phyloP scores from a whole-genome alignment of 2,113 vertebrate species.

The Abramis brama region DNA sequence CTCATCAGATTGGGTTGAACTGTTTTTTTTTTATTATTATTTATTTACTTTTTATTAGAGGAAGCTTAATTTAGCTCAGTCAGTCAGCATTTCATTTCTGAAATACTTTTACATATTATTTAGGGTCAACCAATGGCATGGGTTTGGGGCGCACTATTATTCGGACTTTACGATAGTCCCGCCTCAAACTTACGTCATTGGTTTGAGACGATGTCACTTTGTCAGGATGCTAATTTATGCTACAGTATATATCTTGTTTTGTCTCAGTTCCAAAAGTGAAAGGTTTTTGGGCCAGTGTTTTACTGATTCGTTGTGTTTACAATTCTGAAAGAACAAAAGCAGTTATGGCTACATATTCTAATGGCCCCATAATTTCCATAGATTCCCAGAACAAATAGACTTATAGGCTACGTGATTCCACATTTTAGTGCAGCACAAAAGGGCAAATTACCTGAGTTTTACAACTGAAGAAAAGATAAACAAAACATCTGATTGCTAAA shows the following conservation, averaged over 20 bases:
- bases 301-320: not conserved
- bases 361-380: not conserved
- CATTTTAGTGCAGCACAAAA: constrained; percentile 24
- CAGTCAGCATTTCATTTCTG: not conserved
- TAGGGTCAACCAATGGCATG: too few relatives aligned
- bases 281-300: not conserved
- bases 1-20: too few relatives aligned
- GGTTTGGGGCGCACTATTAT: not conserved
- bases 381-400: constrained; percentile 4
- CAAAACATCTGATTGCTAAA: constrained; percentile 35
- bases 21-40: too few relatives aligned
- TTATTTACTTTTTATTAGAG: not conserved
- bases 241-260: not conserved
- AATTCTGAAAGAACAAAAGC: not conserved
- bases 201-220: not conserved
- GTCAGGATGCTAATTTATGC: not conserved
- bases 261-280: not conserved
- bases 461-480: constrained; percentile 19
- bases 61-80: not conserved
- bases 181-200: not conserved
- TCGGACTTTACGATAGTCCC: not conserved
- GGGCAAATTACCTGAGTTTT: constrained; percentile 29
- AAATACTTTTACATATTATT: too few relatives aligned
- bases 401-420: not conserved
- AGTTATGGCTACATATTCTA: constrained; percentile 14